Conservation (phyloP, 1,140 invertebrate species). For the Hermetia illucens region DNA sequence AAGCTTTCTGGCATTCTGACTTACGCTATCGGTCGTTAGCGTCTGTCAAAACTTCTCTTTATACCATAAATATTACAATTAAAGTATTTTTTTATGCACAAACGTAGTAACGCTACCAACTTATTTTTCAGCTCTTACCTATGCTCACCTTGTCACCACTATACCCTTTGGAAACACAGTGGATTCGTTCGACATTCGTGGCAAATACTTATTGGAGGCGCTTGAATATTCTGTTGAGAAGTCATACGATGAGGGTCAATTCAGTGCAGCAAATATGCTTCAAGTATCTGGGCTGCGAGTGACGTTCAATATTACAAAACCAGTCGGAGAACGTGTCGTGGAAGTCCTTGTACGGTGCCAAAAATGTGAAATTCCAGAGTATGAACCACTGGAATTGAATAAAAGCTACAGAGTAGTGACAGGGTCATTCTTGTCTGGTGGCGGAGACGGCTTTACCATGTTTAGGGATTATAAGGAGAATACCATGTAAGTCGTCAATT, state of each 20-base stretch:
- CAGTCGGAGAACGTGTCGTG: constrained; percentile 40
- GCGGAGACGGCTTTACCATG: constrained; percentile 48
- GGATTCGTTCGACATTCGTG: constrained; percentile 47
- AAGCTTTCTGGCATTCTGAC: too few relatives aligned
- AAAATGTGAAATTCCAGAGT: constrained; percentile 47
- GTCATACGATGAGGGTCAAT: constrained; percentile 21
- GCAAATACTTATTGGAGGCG: constrained; percentile 41
- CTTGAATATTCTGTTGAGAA: constrained; percentile 41
- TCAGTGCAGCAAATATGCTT: constrained; percentile 39
- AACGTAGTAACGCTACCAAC: not conserved
- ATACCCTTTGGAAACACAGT: constrained; percentile 58
- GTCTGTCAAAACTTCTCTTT: too few relatives aligned
- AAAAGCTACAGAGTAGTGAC: constrained; percentile 45
- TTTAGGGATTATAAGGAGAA: constrained; percentile 17
- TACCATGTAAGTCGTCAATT: constrained; percentile 16
- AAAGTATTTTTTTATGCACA: too few relatives aligned
- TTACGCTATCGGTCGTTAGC: too few relatives aligned
- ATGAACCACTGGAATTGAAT: constrained; percentile 34
- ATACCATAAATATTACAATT: too few relatives aligned
- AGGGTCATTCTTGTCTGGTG: constrained; percentile 44
- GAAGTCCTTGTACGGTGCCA: constrained; percentile 42
- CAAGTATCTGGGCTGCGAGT: constrained; percentile 41
- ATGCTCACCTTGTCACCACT: constrained; percentile 45
- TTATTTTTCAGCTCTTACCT: constrained; percentile 43
- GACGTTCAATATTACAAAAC: constrained; percentile 35